Percentiles rank a stretch among this genome's conserved stretches.
These are phyloP conservation scores for Athetis lepigone DNA, from an alignment of 2,888 invertebrate genomes.

Conservation along the genomic window DNA sequence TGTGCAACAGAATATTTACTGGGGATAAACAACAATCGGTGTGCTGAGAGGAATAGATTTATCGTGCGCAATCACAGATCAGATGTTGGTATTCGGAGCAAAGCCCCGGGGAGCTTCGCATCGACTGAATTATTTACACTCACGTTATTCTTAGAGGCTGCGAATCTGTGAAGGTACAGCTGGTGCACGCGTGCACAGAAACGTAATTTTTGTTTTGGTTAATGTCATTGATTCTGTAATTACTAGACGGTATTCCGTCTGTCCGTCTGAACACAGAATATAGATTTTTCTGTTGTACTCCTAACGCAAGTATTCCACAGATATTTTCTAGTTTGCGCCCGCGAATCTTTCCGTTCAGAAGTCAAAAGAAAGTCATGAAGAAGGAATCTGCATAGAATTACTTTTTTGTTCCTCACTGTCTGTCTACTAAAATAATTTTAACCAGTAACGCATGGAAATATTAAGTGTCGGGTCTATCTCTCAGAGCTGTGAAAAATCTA, in stretches of 20 bases:
- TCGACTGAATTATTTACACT: slow-evolving; percentile 88
- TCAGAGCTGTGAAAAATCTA: no score
- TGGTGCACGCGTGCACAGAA: slow-evolving; percentile 61
- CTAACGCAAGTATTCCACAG: no score
- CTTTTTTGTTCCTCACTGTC: no score
- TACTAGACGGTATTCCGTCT: not conserved
- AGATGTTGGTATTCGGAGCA: slow-evolving; percentile 87
- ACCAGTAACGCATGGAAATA: no score
- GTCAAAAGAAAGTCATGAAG: no score
- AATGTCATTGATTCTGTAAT: slow-evolving; percentile 19
- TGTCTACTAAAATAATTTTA: no score
- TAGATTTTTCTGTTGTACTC: not conserved
- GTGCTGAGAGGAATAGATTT: slow-evolving; percentile 81
- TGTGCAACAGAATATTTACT: slow-evolving; percentile 67
- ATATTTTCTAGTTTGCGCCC: no score
- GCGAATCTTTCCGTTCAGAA: no score
- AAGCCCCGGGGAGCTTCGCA: slow-evolving; percentile 82
- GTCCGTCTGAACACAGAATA: not conserved
- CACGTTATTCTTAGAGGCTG: slow-evolving; percentile 72
- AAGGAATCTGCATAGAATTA: no score
- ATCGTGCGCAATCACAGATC: slow-evolving; percentile 87
- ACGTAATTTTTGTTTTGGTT: slow-evolving; percentile 69
- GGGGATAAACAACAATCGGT: slow-evolving; percentile 70
- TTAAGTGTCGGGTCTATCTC: no score
- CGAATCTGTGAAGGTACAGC: slow-evolving; percentile 60